Percentiles rank a stretch among this genome's conserved stretches.
These are phyloP conservation scores for Heliconius himera DNA, from an alignment of 1,140 invertebrate genomes.

Conservation along the genomic window DNA sequence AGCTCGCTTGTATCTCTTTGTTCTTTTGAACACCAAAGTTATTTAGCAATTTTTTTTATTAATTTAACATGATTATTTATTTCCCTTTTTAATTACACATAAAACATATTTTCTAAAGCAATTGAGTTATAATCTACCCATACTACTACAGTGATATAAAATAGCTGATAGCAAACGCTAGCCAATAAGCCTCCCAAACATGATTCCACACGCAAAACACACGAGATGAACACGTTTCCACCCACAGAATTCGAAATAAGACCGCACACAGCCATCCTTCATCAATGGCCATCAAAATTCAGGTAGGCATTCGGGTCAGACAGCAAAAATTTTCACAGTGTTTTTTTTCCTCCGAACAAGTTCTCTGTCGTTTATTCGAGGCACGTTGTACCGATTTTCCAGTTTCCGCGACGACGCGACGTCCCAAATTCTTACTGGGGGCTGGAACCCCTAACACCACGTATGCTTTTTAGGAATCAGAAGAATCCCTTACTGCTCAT, in stretches of 20 bases:
- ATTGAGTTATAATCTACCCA: not conserved
- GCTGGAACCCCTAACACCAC: constrained; percentile 11
- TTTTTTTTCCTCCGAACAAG: constrained; percentile 20
- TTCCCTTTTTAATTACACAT: too few species aligned
- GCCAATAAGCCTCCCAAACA: not conserved
- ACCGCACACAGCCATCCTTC: constrained; percentile 14
- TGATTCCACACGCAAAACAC: not conserved
- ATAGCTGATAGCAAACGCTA: not conserved
- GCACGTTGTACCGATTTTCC: constrained; percentile 36
- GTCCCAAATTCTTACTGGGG: constrained; percentile 18
- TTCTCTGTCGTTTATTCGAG: constrained; percentile 25
- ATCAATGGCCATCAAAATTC: constrained; percentile 31
- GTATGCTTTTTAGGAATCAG: constrained; percentile 39
- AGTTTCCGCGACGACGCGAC: constrained; percentile 21
- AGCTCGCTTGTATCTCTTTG: too few species aligned
- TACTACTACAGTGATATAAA: not conserved
- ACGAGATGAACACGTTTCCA: not conserved
- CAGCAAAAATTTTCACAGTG: constrained; percentile 26
- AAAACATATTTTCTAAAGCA: too few species aligned
- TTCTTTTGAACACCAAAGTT: too few species aligned
- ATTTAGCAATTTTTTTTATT: too few species aligned
- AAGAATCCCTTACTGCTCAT: constrained; percentile 41
- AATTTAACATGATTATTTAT: too few species aligned
- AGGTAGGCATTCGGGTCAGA: constrained; percentile 24
- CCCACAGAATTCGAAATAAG: not conserved